Base-by-base conservation (phyloP, 1,140 invertebrate species). In the Anthonomus grandis region DNA sequence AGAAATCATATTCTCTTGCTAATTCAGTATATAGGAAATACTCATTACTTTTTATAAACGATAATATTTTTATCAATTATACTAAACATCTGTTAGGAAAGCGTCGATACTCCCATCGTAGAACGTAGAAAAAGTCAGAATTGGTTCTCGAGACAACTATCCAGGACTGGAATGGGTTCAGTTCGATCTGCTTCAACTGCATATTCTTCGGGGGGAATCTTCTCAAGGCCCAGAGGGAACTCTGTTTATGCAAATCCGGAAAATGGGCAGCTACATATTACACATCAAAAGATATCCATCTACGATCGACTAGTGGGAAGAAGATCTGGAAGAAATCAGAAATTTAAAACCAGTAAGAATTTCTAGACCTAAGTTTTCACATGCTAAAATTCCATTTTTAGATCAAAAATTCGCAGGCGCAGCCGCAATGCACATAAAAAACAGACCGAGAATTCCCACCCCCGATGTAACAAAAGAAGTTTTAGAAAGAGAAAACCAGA, bases 101-200 rank as follows among this genome's bases (percentile, higher is more conserved):
- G 89, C 67, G 90, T 93, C 0, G 89, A 91, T 63, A 91, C 90
- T 0, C 90, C 90, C 1, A 77, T 93, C 62, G 88, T 89, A 6
- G 87, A 91, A 65, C 70, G 88, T 41, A 74, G 88, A n/a, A 91
- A 91, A 70, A 70, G 66, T 24, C 64, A 66, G 22, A 91, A 89
- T 71, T 93, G 90, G 90, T 85, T 93, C 52, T 86, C 87, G 51
- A 77, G 89, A 18, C 87, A 90, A 69, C 86, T 91, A 27, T 90
- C 86, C 3, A 75, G 88, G 61, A 88, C 91, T 77, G 86, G 89
- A 2, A 87, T 91, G 81, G 89, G 88, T 1, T 91, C 89, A 0
- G 82, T 90, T 13, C 78, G 90, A 3, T 91, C 89, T 18, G 86
- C 88, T 0, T 89, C 87, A 0, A 91, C 89, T 0, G 86, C 87